Base-by-base conservation (phyloP, 1,140 invertebrate species). In the Chymomyza costata region DNA sequence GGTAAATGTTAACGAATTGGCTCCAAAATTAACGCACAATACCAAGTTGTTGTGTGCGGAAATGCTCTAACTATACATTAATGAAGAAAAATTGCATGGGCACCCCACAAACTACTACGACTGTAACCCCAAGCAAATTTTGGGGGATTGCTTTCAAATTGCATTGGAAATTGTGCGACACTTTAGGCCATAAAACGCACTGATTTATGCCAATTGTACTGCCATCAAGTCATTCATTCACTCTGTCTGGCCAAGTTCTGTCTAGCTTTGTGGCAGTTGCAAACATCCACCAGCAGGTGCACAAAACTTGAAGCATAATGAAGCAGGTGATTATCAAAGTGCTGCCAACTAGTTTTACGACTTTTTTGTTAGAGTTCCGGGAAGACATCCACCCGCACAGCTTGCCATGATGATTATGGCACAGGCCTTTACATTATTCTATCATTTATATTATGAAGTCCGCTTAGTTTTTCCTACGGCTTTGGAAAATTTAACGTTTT, bases 51-150 rank as follows among this genome's bases (percentile, higher is more conserved):
- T 54, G 61, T 50, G 19, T 71, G 61, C 66, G 62, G 62, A 80
- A 78, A 78, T 71, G 66, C 62, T 66, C 73, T 71, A 78, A 78
- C 73, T 80, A 80, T 68, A 50, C 73, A 73, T 73, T 78, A 78
- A 78, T 78, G 73, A 73, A 80, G 73, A 78, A 80, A 78, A 80
- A 80, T 73, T 73, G 54, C 50, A 59, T 10, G 1, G 34, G 48
- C 25, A 65, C 34, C 8, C 17, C 8, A n/a, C 25, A 31, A 32
- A 44, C 39, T 37, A 43, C 8, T 31, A 45, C 35, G 11, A 31
- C 28, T 11, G 35, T 35, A 30, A 16, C 21, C 40, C 32, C 11
- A 16, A 54, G 67, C n/a, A 57, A 73, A 60, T 51, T 39, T 34
- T 17, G 2, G 39, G n/a, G n/a, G n/a, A n/a, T n/a, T 15, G 5